phyloP scores from a whole-genome alignment of 2,888 invertebrate genomes.

The Clepsis dumicolana region DNA sequence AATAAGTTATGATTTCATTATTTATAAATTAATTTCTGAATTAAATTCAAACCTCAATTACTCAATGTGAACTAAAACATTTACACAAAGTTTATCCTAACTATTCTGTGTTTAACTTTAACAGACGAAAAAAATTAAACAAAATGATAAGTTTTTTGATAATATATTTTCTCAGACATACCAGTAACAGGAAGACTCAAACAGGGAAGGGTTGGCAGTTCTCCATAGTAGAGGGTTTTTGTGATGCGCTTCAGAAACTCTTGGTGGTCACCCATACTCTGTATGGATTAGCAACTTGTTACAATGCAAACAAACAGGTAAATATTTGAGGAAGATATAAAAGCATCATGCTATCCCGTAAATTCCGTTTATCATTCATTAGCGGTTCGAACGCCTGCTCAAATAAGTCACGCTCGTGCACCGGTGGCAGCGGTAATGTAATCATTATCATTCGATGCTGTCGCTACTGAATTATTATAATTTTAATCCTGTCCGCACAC shows the following conservation, averaged over 20 bases:
- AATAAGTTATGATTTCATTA: too few relatives aligned
- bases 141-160: not conserved
- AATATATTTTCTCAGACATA: conserved; percentile 67
- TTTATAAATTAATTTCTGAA: too few relatives aligned
- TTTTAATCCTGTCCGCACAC: not conserved
- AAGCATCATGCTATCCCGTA: conserved; percentile 7
- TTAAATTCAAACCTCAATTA: too few relatives aligned
- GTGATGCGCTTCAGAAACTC: conserved; percentile 93
- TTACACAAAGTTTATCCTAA: too few relatives aligned
- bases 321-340: not conserved
- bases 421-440: conserved; percentile 23
- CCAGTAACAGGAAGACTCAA: conserved; percentile 93
- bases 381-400: conserved; percentile 12
- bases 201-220: conserved; percentile 89
- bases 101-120: too few relatives aligned
- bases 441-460: not conserved
- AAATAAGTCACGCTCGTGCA: conserved; percentile 23
- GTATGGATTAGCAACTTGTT: conserved; percentile 53
- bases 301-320: conserved; percentile 27
- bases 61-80: too few relatives aligned
- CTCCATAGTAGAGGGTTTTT: conserved; percentile 96
- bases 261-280: conserved; percentile 90
- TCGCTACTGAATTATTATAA: not conserved
- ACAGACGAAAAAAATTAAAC: too few relatives aligned
- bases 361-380: conserved; percentile 12